These are phyloP conservation scores for Chrysolina haemoptera DNA, from an alignment of 2,888 invertebrate species.

Conservation along the genomic window DNA sequence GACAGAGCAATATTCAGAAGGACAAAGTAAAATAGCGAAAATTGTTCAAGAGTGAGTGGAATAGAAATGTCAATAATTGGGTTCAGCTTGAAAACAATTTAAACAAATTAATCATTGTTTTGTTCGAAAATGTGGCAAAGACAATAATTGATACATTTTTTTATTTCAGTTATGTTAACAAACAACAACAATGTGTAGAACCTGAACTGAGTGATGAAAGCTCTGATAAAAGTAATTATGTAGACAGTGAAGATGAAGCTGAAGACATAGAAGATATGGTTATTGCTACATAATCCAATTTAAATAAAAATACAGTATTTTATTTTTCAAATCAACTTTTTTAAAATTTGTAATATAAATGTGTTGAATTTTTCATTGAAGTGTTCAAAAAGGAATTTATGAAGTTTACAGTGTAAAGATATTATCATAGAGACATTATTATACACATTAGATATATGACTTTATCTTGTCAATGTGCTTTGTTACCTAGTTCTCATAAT, in stretches of 20 bases:
- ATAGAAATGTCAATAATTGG: not conserved
- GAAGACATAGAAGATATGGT: constrained; percentile 26
- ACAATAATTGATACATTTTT: constrained; percentile 21
- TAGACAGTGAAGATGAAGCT: constrained; percentile 47
- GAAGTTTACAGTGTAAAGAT: too few species aligned
- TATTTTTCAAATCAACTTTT: not conserved
- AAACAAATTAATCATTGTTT: not conserved
- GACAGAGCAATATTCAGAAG: constrained; percentile 55
- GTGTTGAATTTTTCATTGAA: not conserved
- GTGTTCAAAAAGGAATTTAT: not conserved
- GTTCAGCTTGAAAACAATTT: too few species aligned
- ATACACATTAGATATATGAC: too few species aligned
- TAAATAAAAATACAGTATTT: not conserved
- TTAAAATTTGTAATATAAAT: not conserved
- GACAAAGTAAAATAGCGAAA: constrained; percentile 56
- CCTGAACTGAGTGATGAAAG: constrained; percentile 50
- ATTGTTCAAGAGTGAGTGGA: constrained; percentile 57
- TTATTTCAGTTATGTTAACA: constrained; percentile 51
- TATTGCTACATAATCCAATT: constrained; percentile 9
- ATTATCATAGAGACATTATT: too few species aligned
- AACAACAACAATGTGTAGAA: constrained; percentile 53
- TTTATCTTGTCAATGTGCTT: too few species aligned
- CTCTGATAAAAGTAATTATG: constrained; percentile 51
- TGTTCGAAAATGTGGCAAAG: not conserved
- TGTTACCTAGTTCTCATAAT: too few species aligned